A percentile compares a stretch with the other conserved stretches of the same genome.
phyloP scores from a whole-genome alignment of 2,113 vertebrate species.

The Psophia crepitans region DNA sequence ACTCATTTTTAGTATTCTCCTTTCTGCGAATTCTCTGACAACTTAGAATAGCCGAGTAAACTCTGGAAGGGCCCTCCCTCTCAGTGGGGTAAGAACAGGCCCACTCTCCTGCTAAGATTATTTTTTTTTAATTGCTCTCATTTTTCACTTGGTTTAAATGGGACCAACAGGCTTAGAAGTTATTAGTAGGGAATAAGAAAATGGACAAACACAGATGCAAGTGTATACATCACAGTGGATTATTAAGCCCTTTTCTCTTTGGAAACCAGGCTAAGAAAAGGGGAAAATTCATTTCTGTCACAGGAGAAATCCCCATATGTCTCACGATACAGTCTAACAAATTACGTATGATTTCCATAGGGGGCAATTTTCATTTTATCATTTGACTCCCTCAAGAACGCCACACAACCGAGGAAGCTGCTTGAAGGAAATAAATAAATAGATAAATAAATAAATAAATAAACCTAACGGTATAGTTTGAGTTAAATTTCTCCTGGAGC shows the following conservation, averaged over 20 bases:
- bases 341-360: neutral
- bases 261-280: neutral
- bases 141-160: neutral
- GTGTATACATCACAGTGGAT: neutral
- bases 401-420: neutral
- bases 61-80: neutral
- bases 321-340: neutral
- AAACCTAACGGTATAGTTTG: neutral
- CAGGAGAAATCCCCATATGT: neutral
- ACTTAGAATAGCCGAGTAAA: neutral
- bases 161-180: neutral
- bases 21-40: neutral
- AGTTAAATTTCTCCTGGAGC: neutral
- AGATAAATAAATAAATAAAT: slow-evolving; percentile 41
- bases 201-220: neutral
- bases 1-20: neutral
- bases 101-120: neutral
- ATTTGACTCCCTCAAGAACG: neutral
- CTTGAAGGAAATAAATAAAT: slow-evolving; percentile 21
- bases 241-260: neutral
- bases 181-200: neutral
- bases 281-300: neutral
- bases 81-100: neutral
- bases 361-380: slow-evolving; percentile 4
- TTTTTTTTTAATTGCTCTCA: neutral